Percentiles rank a stretch among this genome's conserved stretches.
These are phyloP conservation scores for Festucalex cinctus DNA, from an alignment of 2,113 vertebrate genomes.

Conservation along the genomic window DNA sequence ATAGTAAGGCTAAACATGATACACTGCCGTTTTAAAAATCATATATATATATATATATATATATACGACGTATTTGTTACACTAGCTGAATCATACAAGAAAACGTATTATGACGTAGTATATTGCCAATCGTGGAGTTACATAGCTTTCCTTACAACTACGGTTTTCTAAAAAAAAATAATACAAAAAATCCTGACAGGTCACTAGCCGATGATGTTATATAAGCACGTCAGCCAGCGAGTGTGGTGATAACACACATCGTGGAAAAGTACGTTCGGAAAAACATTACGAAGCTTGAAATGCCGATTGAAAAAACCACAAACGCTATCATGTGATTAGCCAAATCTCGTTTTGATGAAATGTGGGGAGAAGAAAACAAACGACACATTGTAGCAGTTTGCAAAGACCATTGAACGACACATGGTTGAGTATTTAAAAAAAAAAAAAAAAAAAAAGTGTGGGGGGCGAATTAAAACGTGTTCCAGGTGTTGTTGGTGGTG, in stretches of 20 bases:
- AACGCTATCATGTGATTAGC: neutral
- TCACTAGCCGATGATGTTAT: neutral
- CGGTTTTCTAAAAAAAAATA: neutral
- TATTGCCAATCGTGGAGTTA: neutral
- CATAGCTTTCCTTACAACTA: neutral
- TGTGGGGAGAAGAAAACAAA: neutral
- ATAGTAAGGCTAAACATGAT: neutral
- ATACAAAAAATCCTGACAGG: neutral
- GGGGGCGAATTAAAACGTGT: neutral
- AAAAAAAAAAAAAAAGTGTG: no score
- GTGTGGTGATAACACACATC: neutral
- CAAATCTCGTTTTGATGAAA: conserved; percentile 1
- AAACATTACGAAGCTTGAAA: neutral
- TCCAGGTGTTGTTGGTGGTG: neutral
- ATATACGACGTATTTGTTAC: no score
- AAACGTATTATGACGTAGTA: neutral
- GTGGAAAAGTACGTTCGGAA: neutral
- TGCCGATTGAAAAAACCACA: neutral
- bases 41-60: no score
- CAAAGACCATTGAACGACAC: neutral
- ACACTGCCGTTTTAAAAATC: no score
- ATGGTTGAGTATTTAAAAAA: neutral
- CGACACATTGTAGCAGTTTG: neutral
- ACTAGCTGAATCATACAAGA: neutral
- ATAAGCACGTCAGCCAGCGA: neutral